Conservation (phyloP, 2,113 vertebrate genomes). For the Lepus europaeus region DNA sequence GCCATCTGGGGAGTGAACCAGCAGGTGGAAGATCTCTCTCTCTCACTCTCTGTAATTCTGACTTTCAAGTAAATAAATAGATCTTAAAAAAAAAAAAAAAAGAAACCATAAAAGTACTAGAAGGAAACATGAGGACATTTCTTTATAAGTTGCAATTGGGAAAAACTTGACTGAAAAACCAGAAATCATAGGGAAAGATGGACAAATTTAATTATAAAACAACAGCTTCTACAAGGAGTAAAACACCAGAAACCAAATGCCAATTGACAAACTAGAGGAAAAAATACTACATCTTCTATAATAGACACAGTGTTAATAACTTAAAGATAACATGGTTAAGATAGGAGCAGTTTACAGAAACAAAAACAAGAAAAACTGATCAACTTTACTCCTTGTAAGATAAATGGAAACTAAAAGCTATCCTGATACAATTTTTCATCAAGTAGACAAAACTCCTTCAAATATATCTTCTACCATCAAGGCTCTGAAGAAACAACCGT, state of each 20-base stretch:
- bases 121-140: slow-evolving; percentile 19
- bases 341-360: neutral
- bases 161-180: slow-evolving; percentile 7
- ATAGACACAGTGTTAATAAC: neutral
- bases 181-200: slow-evolving; percentile 30
- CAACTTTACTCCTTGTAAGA: slow-evolving; percentile 3
- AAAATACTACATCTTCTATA: neutral
- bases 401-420: slow-evolving; percentile 50
- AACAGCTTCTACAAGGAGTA: neutral
- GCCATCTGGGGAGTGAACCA: too few species aligned
- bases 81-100: neutral
- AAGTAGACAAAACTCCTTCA: slow-evolving; percentile 18
- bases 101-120: neutral
- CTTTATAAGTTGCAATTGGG: neutral
- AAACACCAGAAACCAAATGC: slow-evolving; percentile 34
- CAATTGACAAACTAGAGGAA: neutral
- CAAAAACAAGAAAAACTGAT: slow-evolving; percentile 31
- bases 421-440: slow-evolving; percentile 1
- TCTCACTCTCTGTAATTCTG: too few species aligned
- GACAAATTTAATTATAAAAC: slow-evolving; percentile 11
- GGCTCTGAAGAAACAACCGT: neutral
- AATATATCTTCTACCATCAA: neutral
- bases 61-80: too few species aligned
- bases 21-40: too few species aligned
- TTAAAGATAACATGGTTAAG: neutral